phyloP scores from a whole-genome alignment of 2,797 vertebrate species.

The Phoxinus dragarum region DNA sequence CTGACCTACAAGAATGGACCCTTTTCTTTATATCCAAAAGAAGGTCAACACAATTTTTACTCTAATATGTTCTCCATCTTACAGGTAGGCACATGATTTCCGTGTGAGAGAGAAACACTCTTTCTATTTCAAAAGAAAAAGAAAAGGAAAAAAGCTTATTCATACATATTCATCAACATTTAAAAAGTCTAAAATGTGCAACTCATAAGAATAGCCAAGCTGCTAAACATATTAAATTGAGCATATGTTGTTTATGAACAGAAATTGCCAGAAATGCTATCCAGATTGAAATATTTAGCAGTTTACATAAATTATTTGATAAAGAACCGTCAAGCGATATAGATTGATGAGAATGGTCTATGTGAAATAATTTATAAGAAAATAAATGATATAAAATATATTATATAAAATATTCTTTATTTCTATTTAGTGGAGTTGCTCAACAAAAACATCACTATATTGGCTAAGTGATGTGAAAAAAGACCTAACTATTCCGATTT shows the following conservation, averaged over 20 bases:
- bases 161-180: slow-evolving; percentile 14
- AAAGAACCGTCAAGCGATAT: background rate
- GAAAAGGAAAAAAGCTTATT: background rate
- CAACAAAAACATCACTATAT: background rate
- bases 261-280: background rate
- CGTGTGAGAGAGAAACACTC: background rate
- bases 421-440: background rate
- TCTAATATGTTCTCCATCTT: background rate
- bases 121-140: background rate
- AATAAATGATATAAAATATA: background rate
- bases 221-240: slow-evolving; percentile 1
- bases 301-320: background rate
- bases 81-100: background rate
- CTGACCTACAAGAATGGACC: background rate
- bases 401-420: background rate
- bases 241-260: slow-evolving; percentile 9
- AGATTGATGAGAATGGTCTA: background rate
- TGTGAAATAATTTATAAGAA: background rate
- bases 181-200: slow-evolving; percentile 1
- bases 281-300: background rate
- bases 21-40: slow-evolving; percentile 10
- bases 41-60: slow-evolving; percentile 29
- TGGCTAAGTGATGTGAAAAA: background rate
- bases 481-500: background rate
- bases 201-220: slow-evolving; percentile 5